Conservation (phyloP, 1,140 invertebrate genomes). For the Bradynema listronoti region DNA sequence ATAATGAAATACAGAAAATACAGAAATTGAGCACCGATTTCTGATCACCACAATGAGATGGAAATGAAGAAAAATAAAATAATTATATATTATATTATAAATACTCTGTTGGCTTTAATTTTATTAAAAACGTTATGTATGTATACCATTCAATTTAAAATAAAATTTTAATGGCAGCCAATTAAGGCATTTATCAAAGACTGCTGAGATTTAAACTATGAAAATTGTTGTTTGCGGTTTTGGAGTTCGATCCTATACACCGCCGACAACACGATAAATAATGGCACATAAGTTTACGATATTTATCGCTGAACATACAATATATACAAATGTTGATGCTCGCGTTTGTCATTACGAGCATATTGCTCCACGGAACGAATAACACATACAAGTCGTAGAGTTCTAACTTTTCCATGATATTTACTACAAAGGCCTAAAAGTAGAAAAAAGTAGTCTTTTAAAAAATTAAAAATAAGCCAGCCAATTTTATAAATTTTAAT, state of each 20-base stretch:
- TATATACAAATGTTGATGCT: conserved; percentile 56
- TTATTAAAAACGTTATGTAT: no score
- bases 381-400: conserved; percentile 37
- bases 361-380: conserved; percentile 49
- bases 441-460: neutral
- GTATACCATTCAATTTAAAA: no score
- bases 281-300: conserved; percentile 45
- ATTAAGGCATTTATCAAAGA: neutral
- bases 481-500: neutral
- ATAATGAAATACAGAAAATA: no score
- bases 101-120: no score
- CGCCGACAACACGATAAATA: conserved; percentile 45
- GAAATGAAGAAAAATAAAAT: no score
- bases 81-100: no score
- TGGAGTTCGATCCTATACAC: neutral
- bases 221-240: conserved; percentile 8
- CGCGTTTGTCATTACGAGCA: conserved; percentile 43
- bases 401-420: conserved; percentile 50
- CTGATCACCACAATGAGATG: no score
- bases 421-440: conserved; percentile 52
- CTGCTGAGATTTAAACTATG: conserved; percentile 15
- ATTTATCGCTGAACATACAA: conserved; percentile 55
- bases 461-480: neutral
- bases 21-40: no score
- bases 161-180: no score